Conservation (phyloP, 2,113 vertebrate species). For the Oreochromis tanganicae region DNA sequence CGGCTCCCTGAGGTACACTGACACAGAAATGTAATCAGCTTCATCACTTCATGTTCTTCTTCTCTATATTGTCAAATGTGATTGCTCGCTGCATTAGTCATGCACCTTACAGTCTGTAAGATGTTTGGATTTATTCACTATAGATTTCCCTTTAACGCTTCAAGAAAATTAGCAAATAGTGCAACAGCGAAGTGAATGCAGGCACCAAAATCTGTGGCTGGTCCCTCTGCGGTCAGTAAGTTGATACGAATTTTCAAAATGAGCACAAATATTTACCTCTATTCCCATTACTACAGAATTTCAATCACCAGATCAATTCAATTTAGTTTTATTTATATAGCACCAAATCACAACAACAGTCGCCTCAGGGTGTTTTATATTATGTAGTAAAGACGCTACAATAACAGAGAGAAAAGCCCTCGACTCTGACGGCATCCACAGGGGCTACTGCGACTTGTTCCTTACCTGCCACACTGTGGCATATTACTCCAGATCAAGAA, state of each 20-base stretch:
- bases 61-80: background rate
- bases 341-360: background rate
- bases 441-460: background rate
- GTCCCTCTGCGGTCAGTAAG: background rate
- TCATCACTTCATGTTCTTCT: background rate
- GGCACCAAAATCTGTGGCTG: background rate
- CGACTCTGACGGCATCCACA: background rate
- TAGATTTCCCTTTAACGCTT: background rate
- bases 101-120: background rate
- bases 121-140: background rate
- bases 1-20: background rate
- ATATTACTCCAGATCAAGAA: too few species aligned
- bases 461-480: too few species aligned
- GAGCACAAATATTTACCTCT: background rate
- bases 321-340: background rate
- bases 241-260: fast-evolving
- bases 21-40: background rate
- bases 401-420: background rate
- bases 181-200: background rate
- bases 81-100: background rate
- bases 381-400: background rate
- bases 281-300: background rate
- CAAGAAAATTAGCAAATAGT: background rate
- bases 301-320: background rate
- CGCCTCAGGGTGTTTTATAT: background rate